Evolutionary conservation across 2,113 vertebrate species (phyloP).

Genomic region (Melanostigma gelatinosum): DNA sequence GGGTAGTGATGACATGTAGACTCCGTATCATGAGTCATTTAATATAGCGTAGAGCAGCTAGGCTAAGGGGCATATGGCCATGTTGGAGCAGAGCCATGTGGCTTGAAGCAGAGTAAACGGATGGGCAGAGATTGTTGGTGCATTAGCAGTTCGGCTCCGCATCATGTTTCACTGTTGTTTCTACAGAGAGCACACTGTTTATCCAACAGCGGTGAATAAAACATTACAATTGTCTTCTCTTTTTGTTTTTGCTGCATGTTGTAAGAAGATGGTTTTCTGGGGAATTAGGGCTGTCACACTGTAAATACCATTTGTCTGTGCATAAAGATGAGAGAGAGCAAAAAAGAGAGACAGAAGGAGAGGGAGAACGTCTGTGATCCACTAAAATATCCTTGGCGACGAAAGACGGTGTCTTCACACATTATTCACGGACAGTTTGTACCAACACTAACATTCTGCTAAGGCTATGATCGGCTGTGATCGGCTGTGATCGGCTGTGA

Average conservation of each 20-base stretch:
- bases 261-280: constrained; percentile 38
- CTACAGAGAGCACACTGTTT: constrained; percentile 51
- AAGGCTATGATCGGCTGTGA: constrained; percentile 48
- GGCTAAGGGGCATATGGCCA: constrained; percentile 72
- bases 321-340: constrained; percentile 32
- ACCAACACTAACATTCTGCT: constrained; percentile 58
- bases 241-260: constrained; percentile 22
- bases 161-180: constrained; percentile 51
- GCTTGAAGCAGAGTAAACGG: constrained; percentile 67
- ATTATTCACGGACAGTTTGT: constrained; percentile 60
- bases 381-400: constrained; percentile 55
- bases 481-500: constrained; percentile 23
- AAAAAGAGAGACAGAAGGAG: constrained; percentile 28
- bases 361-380: constrained; percentile 31
- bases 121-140: constrained; percentile 67
- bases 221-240: constrained; percentile 35
- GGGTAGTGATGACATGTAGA: constrained; percentile 48
- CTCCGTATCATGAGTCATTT: constrained; percentile 64
- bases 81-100: constrained; percentile 64
- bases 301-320: constrained; percentile 52
- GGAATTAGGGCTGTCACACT: constrained; percentile 41
- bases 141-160: constrained; percentile 50
- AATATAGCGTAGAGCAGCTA: constrained; percentile 49
- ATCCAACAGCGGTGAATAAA: constrained; percentile 60
- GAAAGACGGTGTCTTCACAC: constrained; percentile 39